Evolutionary conservation across 2,888 invertebrate species (phyloP), one percentile per base, ranked within the genome.

Genomic region (Dione juno): DNA sequence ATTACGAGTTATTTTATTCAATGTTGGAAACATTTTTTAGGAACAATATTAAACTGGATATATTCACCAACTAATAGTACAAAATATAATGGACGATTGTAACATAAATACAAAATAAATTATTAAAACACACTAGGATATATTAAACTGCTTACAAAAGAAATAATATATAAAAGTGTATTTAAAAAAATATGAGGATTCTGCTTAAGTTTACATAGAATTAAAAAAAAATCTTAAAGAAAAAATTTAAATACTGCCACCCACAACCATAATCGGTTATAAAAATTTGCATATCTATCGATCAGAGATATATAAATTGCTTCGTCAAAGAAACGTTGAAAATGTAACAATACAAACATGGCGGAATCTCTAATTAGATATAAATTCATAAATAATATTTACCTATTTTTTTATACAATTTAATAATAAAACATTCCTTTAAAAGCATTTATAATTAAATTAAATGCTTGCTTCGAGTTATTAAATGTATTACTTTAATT

Each of bases 31-130:
- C 13, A 21, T 43, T 21, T 6, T 43, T 45, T 61, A 61, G 61
- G 61, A 61, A 61, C 61, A 61, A 45, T 45, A 14, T 43, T 10
- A 45, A 57, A 61, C 45, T 61, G 61, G 45, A 45, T 43, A n/a
- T 14, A 7, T 45, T 45, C 61, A 61, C 1, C 10, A 61, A 61
- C 11, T 61, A 43, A n/a, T 35, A 28, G 1, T 28, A n/a, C 19
- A n/a, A 19, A 45, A 57, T 16, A 2, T 21, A 61, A 58, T 14
- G 9, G 0, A n/a, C 9, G n/a, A n/a, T 5, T 57, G 9, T n/a
- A 19, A 37, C 14, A 16, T 37, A 50, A 48, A 3, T 50, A 64
- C 0, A 21, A 50, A 64, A 64, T 50, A 64, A 64, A 64, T 52
- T 16, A 40, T 64, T 1, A 14, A 52, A 37, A 19, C 19, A 50